Evolutionary conservation across 2,888 invertebrate genomes (phyloP).

Genomic region (Uloborus plumipes): DNA sequence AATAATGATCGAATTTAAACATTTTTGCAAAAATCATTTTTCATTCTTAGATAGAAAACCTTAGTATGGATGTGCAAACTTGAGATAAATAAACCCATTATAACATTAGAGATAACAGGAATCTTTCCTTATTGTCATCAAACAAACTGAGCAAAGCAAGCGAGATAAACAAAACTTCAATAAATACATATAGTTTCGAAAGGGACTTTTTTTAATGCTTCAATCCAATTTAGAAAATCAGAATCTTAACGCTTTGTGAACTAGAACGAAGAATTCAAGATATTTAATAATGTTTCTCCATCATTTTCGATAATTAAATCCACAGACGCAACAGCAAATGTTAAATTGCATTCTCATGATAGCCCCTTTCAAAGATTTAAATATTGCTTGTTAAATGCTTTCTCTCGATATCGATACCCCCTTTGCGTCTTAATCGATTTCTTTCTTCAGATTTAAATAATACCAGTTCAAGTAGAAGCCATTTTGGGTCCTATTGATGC

Average conservation of each 20-base stretch:
- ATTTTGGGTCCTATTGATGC: constrained; percentile 10
- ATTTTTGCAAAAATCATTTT: too few relatives aligned
- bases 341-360: constrained; percentile 57
- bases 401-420: constrained; percentile 41
- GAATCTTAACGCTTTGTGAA: constrained; percentile 56
- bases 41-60: too few relatives aligned
- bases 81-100: constrained; percentile 52
- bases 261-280: constrained; percentile 40
- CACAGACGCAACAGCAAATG: constrained; percentile 45
- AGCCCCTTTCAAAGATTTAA: constrained; percentile 55
- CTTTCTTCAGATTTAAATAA: constrained; percentile 15
- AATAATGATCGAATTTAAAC: neutral
- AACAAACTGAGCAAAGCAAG: constrained; percentile 9
- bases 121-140: constrained; percentile 27
- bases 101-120: constrained; percentile 33
- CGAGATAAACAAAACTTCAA: constrained; percentile 40
- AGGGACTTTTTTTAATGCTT: constrained; percentile 31
- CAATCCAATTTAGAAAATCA: constrained; percentile 55
- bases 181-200: constrained; percentile 12
- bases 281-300: constrained; percentile 60
- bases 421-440: constrained; percentile 43
- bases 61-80: constrained; percentile 15
- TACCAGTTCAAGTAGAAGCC: constrained; percentile 1
- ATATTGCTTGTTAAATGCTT: constrained; percentile 59
- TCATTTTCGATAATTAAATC: constrained; percentile 64